Conservation (phyloP, 2,797 vertebrate species). For the Muscicapa striata region DNA sequence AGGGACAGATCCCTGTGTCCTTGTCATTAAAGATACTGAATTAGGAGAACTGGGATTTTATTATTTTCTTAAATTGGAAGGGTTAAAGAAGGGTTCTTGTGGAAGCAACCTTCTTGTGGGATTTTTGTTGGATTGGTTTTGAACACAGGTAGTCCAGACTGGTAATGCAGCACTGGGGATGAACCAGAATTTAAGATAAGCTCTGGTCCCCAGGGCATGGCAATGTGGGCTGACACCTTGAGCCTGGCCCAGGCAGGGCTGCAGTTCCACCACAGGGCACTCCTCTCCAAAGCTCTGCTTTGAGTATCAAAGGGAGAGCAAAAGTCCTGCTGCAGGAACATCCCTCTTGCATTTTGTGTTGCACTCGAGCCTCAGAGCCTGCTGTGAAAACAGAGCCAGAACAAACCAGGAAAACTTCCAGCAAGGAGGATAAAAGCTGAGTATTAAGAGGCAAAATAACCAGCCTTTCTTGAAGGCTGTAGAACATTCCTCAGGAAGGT, state of each 20-base stretch:
- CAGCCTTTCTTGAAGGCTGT: not conserved
- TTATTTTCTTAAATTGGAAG: not conserved
- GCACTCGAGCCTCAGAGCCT: not conserved
- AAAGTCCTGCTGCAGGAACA: not conserved
- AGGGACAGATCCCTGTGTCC: not conserved
- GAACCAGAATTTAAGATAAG: not conserved
- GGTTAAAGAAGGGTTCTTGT: not conserved
- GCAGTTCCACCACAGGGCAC: not conserved
- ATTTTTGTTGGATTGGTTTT: not conserved
- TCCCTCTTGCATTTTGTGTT: accelerated
- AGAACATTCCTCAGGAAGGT: not conserved
- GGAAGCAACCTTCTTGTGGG: not conserved
- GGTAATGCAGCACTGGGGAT: not conserved
- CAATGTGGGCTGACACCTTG: accelerated
- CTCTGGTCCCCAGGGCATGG: not conserved
- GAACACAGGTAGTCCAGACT: not conserved
- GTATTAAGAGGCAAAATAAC: not conserved
- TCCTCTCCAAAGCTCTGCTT: not conserved
- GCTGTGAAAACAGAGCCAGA: not conserved
- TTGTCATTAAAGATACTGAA: not conserved
- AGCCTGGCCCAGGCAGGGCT: not conserved
- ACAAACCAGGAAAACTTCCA: not conserved
- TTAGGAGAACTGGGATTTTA: not conserved
- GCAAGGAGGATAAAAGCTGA: not conserved
- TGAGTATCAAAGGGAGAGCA: not conserved